phyloP scores from a whole-genome alignment of 1,140 invertebrate genomes.

The Danaus melanippus region DNA sequence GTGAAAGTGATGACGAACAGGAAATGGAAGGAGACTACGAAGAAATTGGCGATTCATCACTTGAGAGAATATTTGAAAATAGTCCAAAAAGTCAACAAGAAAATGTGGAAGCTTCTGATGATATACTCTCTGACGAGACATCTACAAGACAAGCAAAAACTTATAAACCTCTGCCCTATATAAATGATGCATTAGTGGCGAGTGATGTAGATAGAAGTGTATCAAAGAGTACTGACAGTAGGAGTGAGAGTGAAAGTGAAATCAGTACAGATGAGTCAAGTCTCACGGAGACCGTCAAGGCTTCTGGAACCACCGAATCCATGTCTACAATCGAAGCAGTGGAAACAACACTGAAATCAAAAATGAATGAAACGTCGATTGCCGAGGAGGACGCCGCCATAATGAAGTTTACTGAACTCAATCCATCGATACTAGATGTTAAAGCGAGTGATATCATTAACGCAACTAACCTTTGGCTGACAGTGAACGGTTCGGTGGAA shows the following conservation, averaged over 20 bases:
- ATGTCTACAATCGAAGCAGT: not conserved
- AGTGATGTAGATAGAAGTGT: conserved; percentile 13
- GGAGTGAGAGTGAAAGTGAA: no score
- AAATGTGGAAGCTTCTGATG: conserved; percentile 11
- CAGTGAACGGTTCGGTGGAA: conserved; percentile 26
- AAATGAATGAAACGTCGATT: conserved; percentile 23
- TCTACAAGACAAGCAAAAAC: conserved; percentile 9
- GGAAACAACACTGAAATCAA: conserved; percentile 7
- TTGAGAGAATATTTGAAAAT: conserved; percentile 22
- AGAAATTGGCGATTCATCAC: conserved; percentile 27
- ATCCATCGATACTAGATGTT: conserved; percentile 7
- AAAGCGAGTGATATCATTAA: conserved; percentile 5
- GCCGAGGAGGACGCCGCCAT: conserved; percentile 18
- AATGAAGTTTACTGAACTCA: conserved; percentile 17
- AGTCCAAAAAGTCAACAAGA: conserved; percentile 5
- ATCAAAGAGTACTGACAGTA: no score
- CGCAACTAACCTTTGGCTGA: conserved; percentile 16
- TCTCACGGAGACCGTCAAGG: no score
- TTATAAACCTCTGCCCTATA: conserved; percentile 25
- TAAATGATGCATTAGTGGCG: conserved; percentile 33
- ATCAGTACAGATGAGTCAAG: no score
- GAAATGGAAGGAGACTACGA: conserved; percentile 24
- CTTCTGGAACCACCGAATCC: no score
- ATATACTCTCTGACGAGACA: conserved; percentile 16
- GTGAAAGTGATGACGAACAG: conserved; percentile 17